phyloP scores from a whole-genome alignment of 2,797 vertebrate genomes.

The Melanotaenia nigrans region DNA sequence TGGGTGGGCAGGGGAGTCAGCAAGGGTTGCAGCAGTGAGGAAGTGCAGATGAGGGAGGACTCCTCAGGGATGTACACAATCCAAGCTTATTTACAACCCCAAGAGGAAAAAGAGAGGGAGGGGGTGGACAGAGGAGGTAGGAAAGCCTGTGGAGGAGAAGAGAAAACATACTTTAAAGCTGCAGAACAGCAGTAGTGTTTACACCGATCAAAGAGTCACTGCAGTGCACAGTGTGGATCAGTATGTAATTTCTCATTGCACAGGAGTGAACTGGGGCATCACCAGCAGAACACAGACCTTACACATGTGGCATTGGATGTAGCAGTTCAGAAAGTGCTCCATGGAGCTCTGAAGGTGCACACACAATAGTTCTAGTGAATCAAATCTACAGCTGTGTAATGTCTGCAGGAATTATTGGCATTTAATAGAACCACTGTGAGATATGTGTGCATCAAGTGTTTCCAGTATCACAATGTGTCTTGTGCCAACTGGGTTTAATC shows the following conservation, averaged over 20 bases:
- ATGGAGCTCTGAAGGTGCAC: constrained; percentile 37
- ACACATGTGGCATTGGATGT: constrained; percentile 56
- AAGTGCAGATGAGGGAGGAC: constrained; percentile 34
- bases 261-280: constrained; percentile 44
- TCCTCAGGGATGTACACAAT: constrained; percentile 60
- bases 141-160: constrained; percentile 69
- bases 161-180: constrained; percentile 55
- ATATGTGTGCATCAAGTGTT: constrained; percentile 69
- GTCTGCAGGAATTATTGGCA: constrained; percentile 52
- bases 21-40: constrained; percentile 34
- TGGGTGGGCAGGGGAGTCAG: constrained; percentile 38
- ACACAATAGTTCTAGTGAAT: constrained; percentile 42
- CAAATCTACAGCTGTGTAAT: constrained; percentile 51
- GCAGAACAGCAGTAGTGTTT: constrained; percentile 33
- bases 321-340: constrained; percentile 36
- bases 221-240: constrained; percentile 35
- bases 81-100: constrained; percentile 70
- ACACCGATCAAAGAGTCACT: constrained; percentile 30
- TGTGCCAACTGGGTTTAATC: constrained; percentile 65
- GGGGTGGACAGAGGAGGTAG: constrained; percentile 45
- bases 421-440: constrained; percentile 63
- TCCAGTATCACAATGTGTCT: constrained; percentile 47
- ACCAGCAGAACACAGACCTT: constrained; percentile 40
- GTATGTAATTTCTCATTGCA: constrained; percentile 36
- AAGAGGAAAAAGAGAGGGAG: constrained; percentile 45